These are phyloP conservation scores for Pandion haliaetus DNA, from an alignment of 2,113 vertebrate genomes.

Conservation along the genomic window DNA sequence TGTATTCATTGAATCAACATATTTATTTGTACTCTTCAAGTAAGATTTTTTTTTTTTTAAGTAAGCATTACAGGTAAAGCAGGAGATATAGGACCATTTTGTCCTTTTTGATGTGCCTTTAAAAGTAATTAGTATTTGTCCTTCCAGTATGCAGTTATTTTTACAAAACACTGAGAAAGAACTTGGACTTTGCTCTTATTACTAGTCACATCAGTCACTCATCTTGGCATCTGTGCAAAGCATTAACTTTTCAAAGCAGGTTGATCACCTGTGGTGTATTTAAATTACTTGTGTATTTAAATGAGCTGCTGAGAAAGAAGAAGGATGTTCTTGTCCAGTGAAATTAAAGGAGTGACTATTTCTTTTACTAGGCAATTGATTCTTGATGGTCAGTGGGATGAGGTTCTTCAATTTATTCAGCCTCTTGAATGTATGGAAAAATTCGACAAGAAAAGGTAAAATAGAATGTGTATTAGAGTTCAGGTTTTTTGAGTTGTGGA, in stretches of 20 bases:
- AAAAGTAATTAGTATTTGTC: background rate
- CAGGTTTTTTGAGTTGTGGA: background rate
- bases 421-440: slow-evolving; percentile 96
- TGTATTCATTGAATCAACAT: background rate
- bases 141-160: background rate
- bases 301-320: background rate
- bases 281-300: background rate
- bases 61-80: background rate
- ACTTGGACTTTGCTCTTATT: background rate
- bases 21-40: background rate
- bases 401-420: slow-evolving; percentile 98
- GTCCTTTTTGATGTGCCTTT: background rate
- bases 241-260: background rate
- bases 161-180: background rate
- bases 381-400: slow-evolving; percentile 97
- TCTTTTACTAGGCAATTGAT: slow-evolving; percentile 85
- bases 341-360: background rate
- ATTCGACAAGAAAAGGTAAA: slow-evolving; percentile 96
- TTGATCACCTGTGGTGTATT: background rate
- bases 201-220: background rate
- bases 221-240: background rate
- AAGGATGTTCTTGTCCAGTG: background rate
- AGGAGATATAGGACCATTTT: background rate
- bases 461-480: background rate
- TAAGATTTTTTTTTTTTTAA: background rate